Evolutionary conservation across 2,888 invertebrate genomes (phyloP).

Genomic region (Pinctada fucata): DNA sequence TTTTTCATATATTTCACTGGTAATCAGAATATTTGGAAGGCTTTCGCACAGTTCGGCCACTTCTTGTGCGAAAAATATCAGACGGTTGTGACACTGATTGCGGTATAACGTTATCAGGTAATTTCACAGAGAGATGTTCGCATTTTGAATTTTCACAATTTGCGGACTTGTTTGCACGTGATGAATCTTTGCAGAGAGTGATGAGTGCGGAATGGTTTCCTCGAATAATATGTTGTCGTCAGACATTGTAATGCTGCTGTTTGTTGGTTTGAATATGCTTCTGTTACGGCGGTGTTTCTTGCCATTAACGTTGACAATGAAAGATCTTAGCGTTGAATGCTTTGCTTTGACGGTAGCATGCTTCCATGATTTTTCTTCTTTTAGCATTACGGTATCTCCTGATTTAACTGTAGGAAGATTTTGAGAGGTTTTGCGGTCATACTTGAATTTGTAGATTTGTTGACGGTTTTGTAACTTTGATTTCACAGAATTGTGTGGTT

Average conservation of each 20-base stretch:
- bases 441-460: background rate
- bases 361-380: background rate
- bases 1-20: no score
- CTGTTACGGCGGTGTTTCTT: background rate
- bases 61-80: no score
- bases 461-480: background rate
- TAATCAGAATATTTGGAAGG: no score
- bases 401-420: background rate
- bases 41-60: no score
- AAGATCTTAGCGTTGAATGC: background rate
- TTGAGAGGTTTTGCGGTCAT: background rate
- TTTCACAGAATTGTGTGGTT: background rate
- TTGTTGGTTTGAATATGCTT: background rate
- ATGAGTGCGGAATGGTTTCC: no score
- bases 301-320: background rate
- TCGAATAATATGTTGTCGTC: no score
- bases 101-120: no score
- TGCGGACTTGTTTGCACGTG: no score
- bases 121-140: no score
- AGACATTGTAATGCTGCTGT: background rate
- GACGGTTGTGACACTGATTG: no score
- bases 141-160: no score
- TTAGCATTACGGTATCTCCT: background rate
- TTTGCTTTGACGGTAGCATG: background rate
- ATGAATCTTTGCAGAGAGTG: no score